Base-by-base conservation (phyloP, 2,113 vertebrate genomes). In the Embiotoca jacksoni region DNA sequence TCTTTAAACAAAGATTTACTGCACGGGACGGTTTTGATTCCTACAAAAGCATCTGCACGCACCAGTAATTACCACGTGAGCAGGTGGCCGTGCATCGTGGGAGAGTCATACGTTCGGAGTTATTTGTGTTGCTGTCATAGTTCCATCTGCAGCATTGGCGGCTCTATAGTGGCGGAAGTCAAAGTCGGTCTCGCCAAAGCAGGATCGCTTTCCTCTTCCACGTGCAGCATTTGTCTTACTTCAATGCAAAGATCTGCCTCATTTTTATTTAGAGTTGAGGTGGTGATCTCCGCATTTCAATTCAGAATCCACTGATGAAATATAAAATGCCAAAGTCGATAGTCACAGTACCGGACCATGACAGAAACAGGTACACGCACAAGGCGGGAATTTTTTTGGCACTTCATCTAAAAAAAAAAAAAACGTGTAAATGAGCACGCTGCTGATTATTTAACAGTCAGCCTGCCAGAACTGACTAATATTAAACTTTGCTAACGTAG, bases 21-120 rank as follows among this genome's bases (percentile, higher is more conserved):
- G 32, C 5, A 10, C 46, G 41, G 32, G 15, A 31, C 8, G 7
- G 16, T 46, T 56, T 49, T 15, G 55, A 47, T 68, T 39, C 44
- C 59, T 30, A 23, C 56, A 61, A 73, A 78, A 62, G 60, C 41
- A 69, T 36, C 58, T 70, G 57, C 6, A 30, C 11, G 2, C 32
- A 75, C 56, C 69, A 71, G 44, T 78, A 79, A 84, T 83, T 91
- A 83, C 35, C 75, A 71, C 55, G 59, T 16, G 36, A 31, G 56
- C 88, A 91, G 82, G 87, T 92, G 90, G 86, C 64, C 16, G 3
- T 33, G 58, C 58, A 57, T 83, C 68, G 46, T 47, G 60, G 75
- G 59, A 84, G 47, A 23, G 13, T 62, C 16, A 39, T 44, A 3
- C 60, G 3, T 66, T 76, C 65, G 65, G 78, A 41, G 64, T 74